phyloP scores from a whole-genome alignment of 2,797 vertebrate genomes.

The Lates japonicus region DNA sequence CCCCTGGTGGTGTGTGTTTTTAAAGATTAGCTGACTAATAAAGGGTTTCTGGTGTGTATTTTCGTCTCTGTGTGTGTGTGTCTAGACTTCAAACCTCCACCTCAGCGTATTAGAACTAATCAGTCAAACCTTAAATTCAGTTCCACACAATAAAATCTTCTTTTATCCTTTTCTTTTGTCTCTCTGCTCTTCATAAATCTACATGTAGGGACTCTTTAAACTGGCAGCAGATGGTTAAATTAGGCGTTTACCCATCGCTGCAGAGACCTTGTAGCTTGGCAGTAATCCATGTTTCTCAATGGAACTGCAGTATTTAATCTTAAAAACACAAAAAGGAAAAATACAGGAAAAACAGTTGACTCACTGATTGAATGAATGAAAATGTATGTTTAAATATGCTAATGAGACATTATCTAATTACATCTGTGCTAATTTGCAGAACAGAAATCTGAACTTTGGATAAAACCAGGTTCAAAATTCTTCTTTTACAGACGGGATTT shows the following conservation, averaged over 20 bases:
- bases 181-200: background rate
- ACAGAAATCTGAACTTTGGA: too few species aligned
- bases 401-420: too few species aligned
- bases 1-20: slow-evolving; percentile 25
- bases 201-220: background rate
- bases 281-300: too few species aligned
- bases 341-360: too few species aligned
- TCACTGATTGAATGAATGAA: too few species aligned
- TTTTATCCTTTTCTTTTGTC: background rate
- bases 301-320: too few species aligned
- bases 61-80: slow-evolving; percentile 18
- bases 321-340: too few species aligned
- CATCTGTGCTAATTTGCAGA: too few species aligned
- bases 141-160: background rate
- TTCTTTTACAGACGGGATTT: too few species aligned
- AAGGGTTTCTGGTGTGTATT: slow-evolving; percentile 30
- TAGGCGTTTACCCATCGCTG: background rate
- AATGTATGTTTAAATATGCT: too few species aligned
- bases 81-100: slow-evolving; percentile 11
- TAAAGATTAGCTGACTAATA: slow-evolving; percentile 46
- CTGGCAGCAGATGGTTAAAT: background rate
- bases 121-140: slow-evolving; percentile 25
- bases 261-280: background rate
- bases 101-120: slow-evolving; percentile 9
- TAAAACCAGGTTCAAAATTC: too few species aligned